Percentiles rank a stretch among this genome's conserved stretches.
Conservation (phyloP, 1,140 invertebrate species). For the Saxidomus purpurata region DNA sequence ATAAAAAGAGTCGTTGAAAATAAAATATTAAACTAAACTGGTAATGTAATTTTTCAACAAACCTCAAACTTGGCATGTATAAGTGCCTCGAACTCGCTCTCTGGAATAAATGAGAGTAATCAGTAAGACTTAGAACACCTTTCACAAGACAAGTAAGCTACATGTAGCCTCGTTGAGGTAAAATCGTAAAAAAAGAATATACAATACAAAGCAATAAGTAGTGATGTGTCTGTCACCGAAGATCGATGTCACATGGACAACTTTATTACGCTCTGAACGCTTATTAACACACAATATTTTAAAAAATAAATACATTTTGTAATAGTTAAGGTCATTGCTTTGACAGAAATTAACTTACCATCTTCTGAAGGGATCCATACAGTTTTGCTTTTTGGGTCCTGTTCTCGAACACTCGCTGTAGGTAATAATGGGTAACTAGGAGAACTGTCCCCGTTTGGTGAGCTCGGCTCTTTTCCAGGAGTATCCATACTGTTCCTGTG, state of each 20-base stretch:
- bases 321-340: too few species aligned
- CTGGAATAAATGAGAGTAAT: background rate
- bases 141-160: background rate
- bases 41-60: too few species aligned
- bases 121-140: background rate
- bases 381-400: background rate
- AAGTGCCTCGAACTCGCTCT: background rate
- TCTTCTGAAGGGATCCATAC: background rate
- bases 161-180: background rate
- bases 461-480: background rate
- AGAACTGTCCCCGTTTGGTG: background rate
- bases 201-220: too few species aligned
- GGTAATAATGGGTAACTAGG: background rate
- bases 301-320: too few species aligned
- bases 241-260: too few species aligned
- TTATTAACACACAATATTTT: too few species aligned
- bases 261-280: too few species aligned
- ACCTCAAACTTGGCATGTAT: conserved; percentile 24
- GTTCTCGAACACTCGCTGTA: background rate
- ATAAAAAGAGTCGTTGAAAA: too few species aligned
- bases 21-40: too few species aligned
- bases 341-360: background rate
- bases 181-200: background rate
- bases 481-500: background rate
- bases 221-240: too few species aligned